Conservation (phyloP, 2,888 invertebrate genomes). For the Rhingia rostrata region DNA sequence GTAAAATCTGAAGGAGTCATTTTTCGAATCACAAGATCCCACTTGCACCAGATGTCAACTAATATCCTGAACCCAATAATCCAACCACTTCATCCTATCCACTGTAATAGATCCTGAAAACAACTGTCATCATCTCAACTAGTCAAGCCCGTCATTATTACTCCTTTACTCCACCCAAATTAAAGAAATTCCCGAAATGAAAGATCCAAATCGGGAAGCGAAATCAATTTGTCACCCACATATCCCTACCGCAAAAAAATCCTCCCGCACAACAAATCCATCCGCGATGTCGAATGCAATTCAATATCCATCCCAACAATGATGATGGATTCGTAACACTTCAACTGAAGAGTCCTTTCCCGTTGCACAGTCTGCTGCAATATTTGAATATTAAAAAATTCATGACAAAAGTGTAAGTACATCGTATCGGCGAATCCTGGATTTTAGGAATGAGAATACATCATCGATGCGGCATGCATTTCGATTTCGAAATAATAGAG, state of each 20-base stretch:
- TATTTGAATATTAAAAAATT: slow-evolving; percentile 65
- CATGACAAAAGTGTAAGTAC: slow-evolving; percentile 48
- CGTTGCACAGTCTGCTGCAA: slow-evolving; percentile 48
- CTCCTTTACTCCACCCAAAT: slow-evolving; percentile 40
- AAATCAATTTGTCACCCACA: not conserved
- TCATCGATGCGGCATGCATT: slow-evolving; percentile 36
- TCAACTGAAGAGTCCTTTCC: slow-evolving; percentile 41
- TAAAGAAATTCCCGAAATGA: slow-evolving; percentile 65
- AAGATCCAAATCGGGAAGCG: slow-evolving; percentile 38
- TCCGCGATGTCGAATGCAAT: slow-evolving; percentile 33
- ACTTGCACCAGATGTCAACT: slow-evolving; percentile 35
- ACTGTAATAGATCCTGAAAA: not conserved
- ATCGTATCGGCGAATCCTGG: slow-evolving; percentile 35
- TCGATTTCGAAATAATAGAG: slow-evolving; percentile 51
- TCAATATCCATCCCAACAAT: slow-evolving; percentile 38
- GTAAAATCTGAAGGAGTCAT: slow-evolving; percentile 43
- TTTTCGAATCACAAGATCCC: slow-evolving; percentile 42
- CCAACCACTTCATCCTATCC: slow-evolving; percentile 24
- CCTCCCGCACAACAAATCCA: too few species aligned
- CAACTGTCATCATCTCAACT: not conserved
- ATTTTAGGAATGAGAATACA: slow-evolving; percentile 33
- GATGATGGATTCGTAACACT: slow-evolving; percentile 49
- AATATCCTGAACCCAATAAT: slow-evolving; percentile 52
- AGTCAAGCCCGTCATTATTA: slow-evolving; percentile 57
- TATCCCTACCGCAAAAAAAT: slow-evolving; percentile 21